These are phyloP conservation scores for Marasmarcha lunaedactyla DNA, from an alignment of 2,888 invertebrate genomes.

Conservation along the genomic window DNA sequence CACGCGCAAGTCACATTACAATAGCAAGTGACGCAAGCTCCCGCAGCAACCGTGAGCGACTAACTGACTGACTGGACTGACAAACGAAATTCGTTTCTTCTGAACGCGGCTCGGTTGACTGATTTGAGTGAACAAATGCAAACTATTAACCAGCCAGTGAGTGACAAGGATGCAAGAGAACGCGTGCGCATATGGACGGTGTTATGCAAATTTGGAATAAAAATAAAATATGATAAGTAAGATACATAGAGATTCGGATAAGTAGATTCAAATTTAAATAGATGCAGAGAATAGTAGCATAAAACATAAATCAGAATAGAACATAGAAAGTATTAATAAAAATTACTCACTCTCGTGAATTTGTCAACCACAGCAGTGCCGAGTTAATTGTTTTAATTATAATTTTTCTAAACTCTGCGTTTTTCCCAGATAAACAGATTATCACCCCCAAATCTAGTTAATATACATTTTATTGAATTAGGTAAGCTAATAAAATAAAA, in stretches of 20 bases:
- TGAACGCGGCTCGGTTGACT: not conserved
- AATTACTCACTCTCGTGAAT: too few relatives aligned
- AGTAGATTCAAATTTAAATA: too few relatives aligned
- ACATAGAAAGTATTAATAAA: too few relatives aligned
- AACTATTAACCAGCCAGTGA: not conserved
- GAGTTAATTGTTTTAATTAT: too few relatives aligned
- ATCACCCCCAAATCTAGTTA: not conserved
- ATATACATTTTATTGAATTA: not conserved
- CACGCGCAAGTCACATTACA: conserved; percentile 26
- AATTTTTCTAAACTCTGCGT: too few relatives aligned
- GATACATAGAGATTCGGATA: conserved; percentile 17
- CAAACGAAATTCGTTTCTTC: conserved; percentile 9
- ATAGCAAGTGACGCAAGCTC: conserved; percentile 26
- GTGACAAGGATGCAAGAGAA: conserved; percentile 11
- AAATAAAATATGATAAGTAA: conserved; percentile 14
- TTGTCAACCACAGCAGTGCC: too few relatives aligned
- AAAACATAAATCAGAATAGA: too few relatives aligned
- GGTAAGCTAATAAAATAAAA: not conserved
- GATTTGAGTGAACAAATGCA: not conserved
- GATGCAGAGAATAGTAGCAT: too few relatives aligned
- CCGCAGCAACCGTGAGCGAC: conserved; percentile 33
- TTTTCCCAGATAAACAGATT: too few relatives aligned
- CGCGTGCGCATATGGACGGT: conserved; percentile 31
- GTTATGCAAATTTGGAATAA: conserved; percentile 7
- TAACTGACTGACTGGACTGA: conserved; percentile 38